These are phyloP conservation scores for Martes martes DNA, from an alignment of 2,113 vertebrate genomes.

Conservation along the genomic window DNA sequence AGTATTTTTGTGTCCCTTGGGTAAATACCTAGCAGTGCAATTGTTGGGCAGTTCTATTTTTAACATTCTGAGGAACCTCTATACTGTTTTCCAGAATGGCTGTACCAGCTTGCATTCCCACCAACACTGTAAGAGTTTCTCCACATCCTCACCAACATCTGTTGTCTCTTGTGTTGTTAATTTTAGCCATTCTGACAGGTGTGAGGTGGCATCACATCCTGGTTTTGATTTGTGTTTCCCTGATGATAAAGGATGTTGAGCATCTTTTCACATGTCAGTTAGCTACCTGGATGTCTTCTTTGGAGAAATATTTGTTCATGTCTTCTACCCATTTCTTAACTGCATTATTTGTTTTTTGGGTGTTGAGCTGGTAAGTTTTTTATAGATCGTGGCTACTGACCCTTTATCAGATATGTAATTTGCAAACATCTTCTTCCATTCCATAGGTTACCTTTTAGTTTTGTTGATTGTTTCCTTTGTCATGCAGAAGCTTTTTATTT, in stretches of 20 bases:
- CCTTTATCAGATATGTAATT: neutral
- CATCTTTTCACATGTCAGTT: neutral
- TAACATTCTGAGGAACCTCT: neutral
- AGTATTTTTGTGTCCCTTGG: neutral
- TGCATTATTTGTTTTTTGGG: neutral
- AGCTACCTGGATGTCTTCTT: neutral
- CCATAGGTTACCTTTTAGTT: neutral
- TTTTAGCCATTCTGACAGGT: neutral
- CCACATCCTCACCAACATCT: neutral
- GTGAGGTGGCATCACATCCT: neutral
- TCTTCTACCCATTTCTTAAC: neutral
- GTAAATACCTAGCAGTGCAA: neutral
- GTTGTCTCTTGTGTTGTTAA: neutral
- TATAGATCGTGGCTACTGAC: neutral
- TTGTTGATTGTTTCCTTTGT: neutral
- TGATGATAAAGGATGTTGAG: neutral
- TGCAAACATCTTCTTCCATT: neutral
- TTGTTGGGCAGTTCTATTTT: neutral
- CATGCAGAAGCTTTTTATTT: neutral
- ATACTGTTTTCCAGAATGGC: neutral
- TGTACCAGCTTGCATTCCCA: neutral
- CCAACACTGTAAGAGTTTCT: neutral
- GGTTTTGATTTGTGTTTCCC: neutral
- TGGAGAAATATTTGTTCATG: neutral
- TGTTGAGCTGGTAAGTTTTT: neutral